These are phyloP conservation scores for Motacilla tschutschensis DNA, from an alignment of 2,113 vertebrate genomes.

Conservation along the genomic window DNA sequence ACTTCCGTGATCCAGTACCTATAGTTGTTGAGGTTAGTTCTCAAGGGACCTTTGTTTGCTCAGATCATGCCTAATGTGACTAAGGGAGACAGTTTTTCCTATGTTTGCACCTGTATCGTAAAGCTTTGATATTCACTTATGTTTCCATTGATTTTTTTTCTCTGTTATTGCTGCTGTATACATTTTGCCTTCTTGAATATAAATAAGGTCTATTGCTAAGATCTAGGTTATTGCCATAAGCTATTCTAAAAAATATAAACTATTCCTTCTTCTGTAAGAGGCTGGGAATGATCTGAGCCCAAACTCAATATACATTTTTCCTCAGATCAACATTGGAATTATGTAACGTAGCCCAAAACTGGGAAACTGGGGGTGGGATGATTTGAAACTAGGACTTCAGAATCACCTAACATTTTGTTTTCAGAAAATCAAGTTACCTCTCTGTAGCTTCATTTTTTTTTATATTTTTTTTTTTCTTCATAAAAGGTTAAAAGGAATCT, in stretches of 20 bases:
- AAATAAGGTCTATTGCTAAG: neutral
- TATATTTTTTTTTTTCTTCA: neutral
- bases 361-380: neutral
- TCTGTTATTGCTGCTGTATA: neutral
- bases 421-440: neutral
- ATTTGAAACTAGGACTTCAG: neutral
- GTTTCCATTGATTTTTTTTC: conserved; percentile 3
- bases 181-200: neutral
- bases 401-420: neutral
- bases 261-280: neutral
- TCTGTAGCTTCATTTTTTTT: neutral
- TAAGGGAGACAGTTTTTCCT: neutral
- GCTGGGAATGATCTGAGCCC: neutral
- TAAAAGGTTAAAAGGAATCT: neutral
- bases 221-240: neutral
- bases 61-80: neutral
- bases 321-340: neutral
- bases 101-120: neutral
- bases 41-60: neutral
- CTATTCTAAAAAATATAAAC: neutral
- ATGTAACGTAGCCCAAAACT: neutral
- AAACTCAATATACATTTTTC: neutral
- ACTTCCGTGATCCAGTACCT: neutral
- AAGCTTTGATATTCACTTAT: neutral
- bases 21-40: neutral